These are phyloP conservation scores for Catharus fuscescens DNA, from an alignment of 2,113 vertebrate genomes.

Conservation along the genomic window DNA sequence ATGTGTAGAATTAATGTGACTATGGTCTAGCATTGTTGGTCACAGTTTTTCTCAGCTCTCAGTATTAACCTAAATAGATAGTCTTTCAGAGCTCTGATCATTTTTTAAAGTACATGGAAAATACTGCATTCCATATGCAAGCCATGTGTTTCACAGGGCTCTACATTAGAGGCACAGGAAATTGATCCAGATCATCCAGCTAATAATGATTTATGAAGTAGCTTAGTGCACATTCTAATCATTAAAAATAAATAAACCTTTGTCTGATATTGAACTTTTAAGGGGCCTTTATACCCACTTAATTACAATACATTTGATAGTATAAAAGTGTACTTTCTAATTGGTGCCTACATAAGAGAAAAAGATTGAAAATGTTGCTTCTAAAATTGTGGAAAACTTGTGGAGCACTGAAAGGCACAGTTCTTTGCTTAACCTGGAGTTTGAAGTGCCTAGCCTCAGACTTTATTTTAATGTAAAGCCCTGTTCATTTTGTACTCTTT, in stretches of 20 bases:
- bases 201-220: slow-evolving; percentile 40
- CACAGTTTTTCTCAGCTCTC: slow-evolving; percentile 57
- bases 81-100: slow-evolving; percentile 42
- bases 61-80: slow-evolving; percentile 55
- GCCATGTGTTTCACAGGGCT: slow-evolving; percentile 74
- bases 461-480: slow-evolving; percentile 80
- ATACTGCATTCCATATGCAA: slow-evolving; percentile 63
- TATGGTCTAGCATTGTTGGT: slow-evolving; percentile 35
- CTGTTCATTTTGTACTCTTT: slow-evolving; percentile 69
- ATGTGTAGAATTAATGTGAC: slow-evolving; percentile 16
- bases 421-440: not conserved
- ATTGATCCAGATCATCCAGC: slow-evolving; percentile 17
- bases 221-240: slow-evolving; percentile 7
- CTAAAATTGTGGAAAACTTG: slow-evolving; percentile 70
- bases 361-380: slow-evolving; percentile 27
- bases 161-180: slow-evolving; percentile 74
- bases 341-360: slow-evolving; percentile 80
- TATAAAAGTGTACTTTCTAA: slow-evolving; percentile 84
- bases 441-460: slow-evolving; percentile 83
- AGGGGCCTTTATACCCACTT: slow-evolving; percentile 76
- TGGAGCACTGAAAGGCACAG: slow-evolving; percentile 39
- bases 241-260: slow-evolving; percentile 52
- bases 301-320: slow-evolving; percentile 13
- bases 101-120: slow-evolving; percentile 20
- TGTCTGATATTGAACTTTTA: slow-evolving; percentile 38